phyloP scores from a whole-genome alignment of 2,797 vertebrate species.

The Eospalax fontanierii region DNA sequence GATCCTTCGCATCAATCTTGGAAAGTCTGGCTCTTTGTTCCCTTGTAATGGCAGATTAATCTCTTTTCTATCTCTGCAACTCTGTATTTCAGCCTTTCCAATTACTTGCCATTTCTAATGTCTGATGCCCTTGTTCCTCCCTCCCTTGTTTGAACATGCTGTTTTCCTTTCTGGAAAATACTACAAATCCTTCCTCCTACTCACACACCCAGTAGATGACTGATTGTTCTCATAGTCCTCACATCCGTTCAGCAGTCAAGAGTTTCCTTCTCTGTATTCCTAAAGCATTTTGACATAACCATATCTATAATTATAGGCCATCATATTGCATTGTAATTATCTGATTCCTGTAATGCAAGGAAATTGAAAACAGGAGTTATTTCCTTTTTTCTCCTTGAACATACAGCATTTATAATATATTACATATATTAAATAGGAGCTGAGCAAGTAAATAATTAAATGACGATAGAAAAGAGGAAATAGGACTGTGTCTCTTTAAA shows the following conservation, averaged over 20 bases:
- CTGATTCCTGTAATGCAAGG: conserved; percentile 25
- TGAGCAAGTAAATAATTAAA: conserved; percentile 35
- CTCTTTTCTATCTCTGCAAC: not conserved
- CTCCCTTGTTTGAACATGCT: not conserved
- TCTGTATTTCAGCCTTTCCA: not conserved
- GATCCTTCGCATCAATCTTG: not conserved
- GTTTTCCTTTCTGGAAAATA: not conserved
- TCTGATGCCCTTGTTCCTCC: not conserved
- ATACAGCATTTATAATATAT: not conserved
- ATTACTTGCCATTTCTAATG: not conserved
- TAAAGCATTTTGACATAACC: conserved; percentile 41
- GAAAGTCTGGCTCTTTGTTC: not conserved
- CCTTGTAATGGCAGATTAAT: not conserved
- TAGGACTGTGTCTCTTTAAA: conserved; percentile 22
- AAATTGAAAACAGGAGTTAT: not conserved
- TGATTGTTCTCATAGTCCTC: not conserved
- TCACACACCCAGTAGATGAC: not conserved
- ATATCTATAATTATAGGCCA: not conserved
- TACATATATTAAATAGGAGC: conserved; percentile 18
- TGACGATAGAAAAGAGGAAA: not conserved
- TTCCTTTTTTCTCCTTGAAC: conserved; percentile 18
- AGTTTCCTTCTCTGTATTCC: conserved; percentile 35
- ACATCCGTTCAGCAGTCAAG: not conserved
- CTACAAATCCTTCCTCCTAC: not conserved
- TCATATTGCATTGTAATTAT: not conserved